Base-by-base conservation (phyloP, 2,113 vertebrate species). In the Setophaga petechia region DNA sequence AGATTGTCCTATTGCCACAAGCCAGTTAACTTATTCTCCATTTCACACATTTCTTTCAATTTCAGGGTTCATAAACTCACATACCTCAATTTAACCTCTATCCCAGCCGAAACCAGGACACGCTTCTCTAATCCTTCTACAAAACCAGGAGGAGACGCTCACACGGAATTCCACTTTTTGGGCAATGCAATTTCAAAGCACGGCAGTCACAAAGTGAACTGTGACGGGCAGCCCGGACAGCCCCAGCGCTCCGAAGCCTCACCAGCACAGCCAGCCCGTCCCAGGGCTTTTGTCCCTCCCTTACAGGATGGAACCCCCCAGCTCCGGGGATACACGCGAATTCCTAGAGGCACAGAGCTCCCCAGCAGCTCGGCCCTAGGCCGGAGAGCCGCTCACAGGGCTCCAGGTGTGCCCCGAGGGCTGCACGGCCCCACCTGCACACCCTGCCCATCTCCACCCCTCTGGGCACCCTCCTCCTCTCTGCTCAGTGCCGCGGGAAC, bases 321-420 rank as follows among this genome's bases (percentile, higher is more conserved):
- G 83, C 54, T 9, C 25, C 35, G 10, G 17, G 47, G 12, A 55
- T 0, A 7, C 2, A 6, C 19, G 3, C 0, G 37, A n/a, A 11
- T 23, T 7, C 7, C 24, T 1, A 12, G 18, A 30, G 59, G 18
- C 68, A 43, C 25, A 1, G 19, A 12, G 66, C 77, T 16, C 46
- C 33, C 43, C 0, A 4, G 10, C 47, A 18, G 30, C 41, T 25
- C 87, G 12, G 35, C 14, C 16, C 74, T 11, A 25, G 79, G 85
- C 89, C 87, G 6, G 37, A 23, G 13, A 21, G 69, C 1, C 6
- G 27, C 16, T 2, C 6, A 12, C 10, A 8, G 33, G 3, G 68
- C 59, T 69, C 3, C 2, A 6, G 18, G 15, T 28, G 4, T 16
- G 12, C 33, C 15, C 21, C 18, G 22, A 3, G 41, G 27, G 74